Conservation (phyloP, 2,888 invertebrate genomes). For the Asteroscopus sphinx region DNA sequence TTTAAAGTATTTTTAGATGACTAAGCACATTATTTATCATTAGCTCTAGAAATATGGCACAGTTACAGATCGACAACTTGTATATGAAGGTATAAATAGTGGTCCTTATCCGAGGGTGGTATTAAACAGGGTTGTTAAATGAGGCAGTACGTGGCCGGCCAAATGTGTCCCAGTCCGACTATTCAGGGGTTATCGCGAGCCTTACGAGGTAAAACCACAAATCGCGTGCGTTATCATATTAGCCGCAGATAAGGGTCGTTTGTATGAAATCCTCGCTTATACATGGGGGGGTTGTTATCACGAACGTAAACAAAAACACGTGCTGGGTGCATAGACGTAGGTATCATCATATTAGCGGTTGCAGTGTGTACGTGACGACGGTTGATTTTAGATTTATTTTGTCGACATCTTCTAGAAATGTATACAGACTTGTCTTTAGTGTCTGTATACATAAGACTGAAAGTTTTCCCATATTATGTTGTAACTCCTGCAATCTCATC, state of each 20-base stretch:
- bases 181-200: constrained; percentile 16
- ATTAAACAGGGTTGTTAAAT: constrained; percentile 33
- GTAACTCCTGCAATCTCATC: too few relatives aligned
- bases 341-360: constrained; percentile 29
- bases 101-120: constrained; percentile 17
- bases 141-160: constrained; percentile 12
- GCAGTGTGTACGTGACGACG: constrained; percentile 15
- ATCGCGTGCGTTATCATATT: constrained; percentile 47
- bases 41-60: too few relatives aligned
- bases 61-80: too few relatives aligned
- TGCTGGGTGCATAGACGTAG: constrained; percentile 28
- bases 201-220: constrained; percentile 32
- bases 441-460: too few relatives aligned
- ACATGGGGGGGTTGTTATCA: constrained; percentile 23
- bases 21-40: too few relatives aligned
- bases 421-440: too few relatives aligned
- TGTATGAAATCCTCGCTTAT: constrained; percentile 9
- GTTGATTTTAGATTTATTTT: not conserved
- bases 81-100: constrained; percentile 24
- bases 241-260: constrained; percentile 13
- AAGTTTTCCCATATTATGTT: too few relatives aligned
- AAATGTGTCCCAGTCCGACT: constrained; percentile 20
- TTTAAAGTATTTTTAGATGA: too few relatives aligned
- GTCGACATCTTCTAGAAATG: not conserved
- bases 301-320: constrained; percentile 34